Percentiles rank a stretch among this genome's conserved stretches.
Conservation (phyloP, 2,113 vertebrate genomes). For the Setophaga petechia region DNA sequence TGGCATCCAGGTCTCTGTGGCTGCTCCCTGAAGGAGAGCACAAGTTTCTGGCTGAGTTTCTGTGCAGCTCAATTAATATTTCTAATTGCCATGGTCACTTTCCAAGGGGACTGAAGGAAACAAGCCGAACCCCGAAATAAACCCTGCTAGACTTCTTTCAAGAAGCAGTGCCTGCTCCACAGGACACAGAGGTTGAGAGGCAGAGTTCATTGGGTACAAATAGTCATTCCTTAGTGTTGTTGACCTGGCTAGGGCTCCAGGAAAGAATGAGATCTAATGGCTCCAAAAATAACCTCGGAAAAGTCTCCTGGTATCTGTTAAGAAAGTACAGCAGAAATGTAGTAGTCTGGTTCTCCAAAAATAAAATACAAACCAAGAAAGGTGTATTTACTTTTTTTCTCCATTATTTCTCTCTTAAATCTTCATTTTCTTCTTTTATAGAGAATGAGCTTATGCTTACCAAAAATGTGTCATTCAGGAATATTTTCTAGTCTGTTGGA, state of each 20-base stretch:
- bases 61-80: conserved; percentile 16
- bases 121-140: not conserved
- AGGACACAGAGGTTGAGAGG: not conserved
- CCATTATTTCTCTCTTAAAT: not conserved
- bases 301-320: conserved; percentile 47
- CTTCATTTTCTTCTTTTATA: not conserved
- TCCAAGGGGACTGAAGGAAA: not conserved
- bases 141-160: not conserved
- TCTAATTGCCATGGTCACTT: conserved; percentile 1
- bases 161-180: not conserved
- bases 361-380: not conserved
- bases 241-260: conserved; percentile 38
- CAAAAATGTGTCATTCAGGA: not conserved
- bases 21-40: not conserved
- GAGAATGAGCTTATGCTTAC: not conserved
- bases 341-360: not conserved
- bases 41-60: not conserved
- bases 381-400: not conserved
- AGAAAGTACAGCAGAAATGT: conserved; percentile 40
- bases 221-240: conserved; percentile 3
- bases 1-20: not conserved
- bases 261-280: conserved; percentile 53
- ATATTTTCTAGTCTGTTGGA: not conserved
- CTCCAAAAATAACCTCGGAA: conserved; percentile 59
- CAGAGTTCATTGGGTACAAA: not conserved